Conservation (phyloP, 2,888 invertebrate genomes). For the Pasiphila rectangulata region DNA sequence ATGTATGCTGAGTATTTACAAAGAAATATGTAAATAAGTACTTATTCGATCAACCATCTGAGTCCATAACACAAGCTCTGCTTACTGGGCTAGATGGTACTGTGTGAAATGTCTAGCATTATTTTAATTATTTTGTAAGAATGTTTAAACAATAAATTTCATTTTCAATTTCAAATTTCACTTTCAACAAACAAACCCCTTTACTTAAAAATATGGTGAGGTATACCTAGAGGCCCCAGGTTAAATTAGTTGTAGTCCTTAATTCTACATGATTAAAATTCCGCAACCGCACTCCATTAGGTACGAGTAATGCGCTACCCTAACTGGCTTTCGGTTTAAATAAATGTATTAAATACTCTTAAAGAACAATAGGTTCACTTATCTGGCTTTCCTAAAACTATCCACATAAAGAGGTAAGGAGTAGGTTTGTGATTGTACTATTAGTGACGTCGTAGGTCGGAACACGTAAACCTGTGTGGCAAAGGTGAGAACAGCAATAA, state of each 20-base stretch:
- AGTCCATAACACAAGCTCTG: too few relatives aligned
- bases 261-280: conserved; percentile 11
- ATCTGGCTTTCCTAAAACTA: conserved; percentile 5
- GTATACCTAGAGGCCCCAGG: too few relatives aligned
- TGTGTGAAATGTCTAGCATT: too few relatives aligned
- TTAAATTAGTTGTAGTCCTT: too few relatives aligned
- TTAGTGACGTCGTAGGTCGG: conserved; percentile 30
- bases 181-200: neutral
- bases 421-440: conserved; percentile 33
- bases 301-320: conserved; percentile 7
- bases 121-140: too few relatives aligned
- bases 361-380: conserved; percentile 4
- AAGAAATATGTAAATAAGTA: too few relatives aligned
- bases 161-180: too few relatives aligned
- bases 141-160: too few relatives aligned
- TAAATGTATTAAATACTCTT: too few relatives aligned
- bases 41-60: neutral
- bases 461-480: conserved; percentile 27
- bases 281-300: conserved; percentile 5
- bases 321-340: conserved; percentile 1
- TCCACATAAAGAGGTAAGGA: conserved; percentile 22
- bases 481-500: conserved; percentile 56
- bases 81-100: too few relatives aligned
- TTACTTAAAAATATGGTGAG: neutral
- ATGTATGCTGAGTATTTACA: too few relatives aligned